These are phyloP conservation scores for Anoplopoma fimbria DNA, from an alignment of 2,113 vertebrate genomes.

Conservation along the genomic window DNA sequence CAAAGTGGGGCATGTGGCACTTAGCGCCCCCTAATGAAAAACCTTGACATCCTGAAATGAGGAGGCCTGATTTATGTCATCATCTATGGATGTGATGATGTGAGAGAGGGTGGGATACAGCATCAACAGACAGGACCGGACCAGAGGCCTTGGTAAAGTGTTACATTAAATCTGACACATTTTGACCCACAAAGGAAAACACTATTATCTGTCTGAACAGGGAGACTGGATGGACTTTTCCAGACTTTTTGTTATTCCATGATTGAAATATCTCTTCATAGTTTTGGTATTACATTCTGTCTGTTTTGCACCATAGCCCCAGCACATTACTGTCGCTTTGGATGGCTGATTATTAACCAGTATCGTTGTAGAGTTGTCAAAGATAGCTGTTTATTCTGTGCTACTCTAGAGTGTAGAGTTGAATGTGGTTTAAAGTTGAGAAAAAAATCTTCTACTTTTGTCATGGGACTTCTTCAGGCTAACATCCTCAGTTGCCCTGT, in stretches of 20 bases:
- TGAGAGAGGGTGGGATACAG: conserved; percentile 9
- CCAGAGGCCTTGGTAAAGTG: conserved; percentile 3
- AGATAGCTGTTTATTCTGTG: conserved; percentile 2
- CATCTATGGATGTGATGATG: conserved; percentile 22
- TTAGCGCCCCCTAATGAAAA: conserved; percentile 11
- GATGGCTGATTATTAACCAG: conserved; percentile 3
- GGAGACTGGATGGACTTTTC: neutral
- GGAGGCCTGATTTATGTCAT: neutral
- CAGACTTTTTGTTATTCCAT: neutral
- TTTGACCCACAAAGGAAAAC: conserved; percentile 13
- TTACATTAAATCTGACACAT: conserved; percentile 34
- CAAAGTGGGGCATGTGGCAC: conserved; percentile 7
- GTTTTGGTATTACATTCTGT: neutral
- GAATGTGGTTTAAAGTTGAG: conserved; percentile 4
- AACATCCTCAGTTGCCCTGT: neutral
- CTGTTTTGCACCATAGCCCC: neutral
- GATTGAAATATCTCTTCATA: neutral
- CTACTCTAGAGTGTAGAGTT: neutral
- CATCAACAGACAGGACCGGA: conserved; percentile 12
- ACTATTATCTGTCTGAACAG: conserved; percentile 6
- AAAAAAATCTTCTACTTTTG: neutral
- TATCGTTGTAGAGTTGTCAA: neutral
- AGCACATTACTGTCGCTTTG: neutral
- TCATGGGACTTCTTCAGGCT: neutral
- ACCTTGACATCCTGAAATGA: conserved; percentile 22